These are phyloP conservation scores for Macropodus opercularis DNA, from an alignment of 2,797 vertebrate genomes.

Conservation along the genomic window DNA sequence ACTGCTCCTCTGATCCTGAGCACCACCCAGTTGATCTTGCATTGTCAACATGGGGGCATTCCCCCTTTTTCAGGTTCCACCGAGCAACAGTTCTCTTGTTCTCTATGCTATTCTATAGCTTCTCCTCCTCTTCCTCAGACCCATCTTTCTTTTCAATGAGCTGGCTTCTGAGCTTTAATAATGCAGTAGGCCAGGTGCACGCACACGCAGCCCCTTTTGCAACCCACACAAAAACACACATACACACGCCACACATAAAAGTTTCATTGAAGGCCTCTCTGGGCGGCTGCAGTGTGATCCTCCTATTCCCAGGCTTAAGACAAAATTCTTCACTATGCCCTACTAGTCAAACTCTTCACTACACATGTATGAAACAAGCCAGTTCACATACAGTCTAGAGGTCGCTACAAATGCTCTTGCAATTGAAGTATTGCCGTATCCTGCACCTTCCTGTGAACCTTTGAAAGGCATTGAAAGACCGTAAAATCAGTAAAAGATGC, in stretches of 20 bases:
- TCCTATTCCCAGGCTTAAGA: slow-evolving; percentile 55
- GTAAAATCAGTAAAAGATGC: slow-evolving; percentile 19
- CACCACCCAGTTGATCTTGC: slow-evolving; percentile 32
- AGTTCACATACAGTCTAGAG: slow-evolving; percentile 11
- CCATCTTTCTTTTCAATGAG: slow-evolving; percentile 53
- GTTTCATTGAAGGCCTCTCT: slow-evolving; percentile 73
- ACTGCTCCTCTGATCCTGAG: slow-evolving; percentile 36
- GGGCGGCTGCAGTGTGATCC: slow-evolving; percentile 64
- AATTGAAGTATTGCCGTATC: slow-evolving; percentile 31
- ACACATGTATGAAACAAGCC: slow-evolving; percentile 25
- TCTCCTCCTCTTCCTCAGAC: slow-evolving; percentile 44
- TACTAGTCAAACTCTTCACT: slow-evolving; percentile 38
- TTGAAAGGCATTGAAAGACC: background rate
- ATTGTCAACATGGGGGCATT: slow-evolving; percentile 26
- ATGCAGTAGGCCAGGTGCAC: slow-evolving; percentile 80
- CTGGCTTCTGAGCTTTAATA: slow-evolving; percentile 75
- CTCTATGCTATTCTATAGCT: slow-evolving; percentile 11
- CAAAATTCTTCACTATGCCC: slow-evolving; percentile 45
- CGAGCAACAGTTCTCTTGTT: slow-evolving; percentile 29
- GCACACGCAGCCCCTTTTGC: slow-evolving; percentile 65
- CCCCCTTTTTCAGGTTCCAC: slow-evolving; percentile 25
- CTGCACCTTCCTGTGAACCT: slow-evolving; percentile 25
- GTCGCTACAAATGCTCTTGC: slow-evolving; percentile 28
- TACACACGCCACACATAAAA: slow-evolving; percentile 69
- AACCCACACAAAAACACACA: slow-evolving; percentile 60